Evolutionary conservation across 2,888 invertebrate genomes (phyloP).

Genomic region (Pristionchus fissidentatus): DNA sequence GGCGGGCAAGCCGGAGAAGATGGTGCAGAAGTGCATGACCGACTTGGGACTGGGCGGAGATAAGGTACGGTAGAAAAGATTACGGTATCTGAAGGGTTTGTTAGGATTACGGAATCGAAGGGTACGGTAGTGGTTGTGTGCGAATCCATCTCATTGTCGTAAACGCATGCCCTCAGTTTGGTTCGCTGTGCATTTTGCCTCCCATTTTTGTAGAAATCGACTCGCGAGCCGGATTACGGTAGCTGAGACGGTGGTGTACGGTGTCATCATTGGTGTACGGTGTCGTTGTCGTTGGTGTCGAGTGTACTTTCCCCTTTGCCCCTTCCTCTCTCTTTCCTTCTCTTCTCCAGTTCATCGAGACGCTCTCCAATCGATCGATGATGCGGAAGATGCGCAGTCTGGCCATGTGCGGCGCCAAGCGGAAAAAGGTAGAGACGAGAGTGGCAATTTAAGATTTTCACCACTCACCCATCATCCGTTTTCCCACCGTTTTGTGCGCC

Average conservation of each 20-base stretch:
- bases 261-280: neutral
- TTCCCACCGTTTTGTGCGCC: neutral
- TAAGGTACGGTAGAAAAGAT: conserved; percentile 77
- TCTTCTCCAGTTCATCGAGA: conserved; percentile 55
- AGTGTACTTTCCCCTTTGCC: conserved; percentile 11
- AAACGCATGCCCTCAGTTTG: neutral
- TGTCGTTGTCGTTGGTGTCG: conserved; percentile 48
- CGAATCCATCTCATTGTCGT: neutral
- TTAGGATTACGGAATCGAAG: no score
- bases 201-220: neutral
- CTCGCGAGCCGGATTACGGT: no score
- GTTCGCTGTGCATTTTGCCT: neutral
- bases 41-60: conserved; percentile 93
- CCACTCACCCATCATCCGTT: neutral
- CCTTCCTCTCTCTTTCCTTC: conserved; percentile 36
- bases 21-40: conserved; percentile 94
- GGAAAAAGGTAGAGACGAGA: conserved; percentile 49
- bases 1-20: conserved; percentile 98
- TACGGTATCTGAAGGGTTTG: neutral
- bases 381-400: conserved; percentile 65
- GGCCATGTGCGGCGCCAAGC: conserved; percentile 66
- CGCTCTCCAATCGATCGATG: conserved; percentile 57
- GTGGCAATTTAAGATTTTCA: neutral
- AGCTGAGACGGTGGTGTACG: neutral
- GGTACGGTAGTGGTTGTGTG: neutral